Base-by-base conservation (phyloP, 1,140 invertebrate species). In the Zaprionus taronus region DNA sequence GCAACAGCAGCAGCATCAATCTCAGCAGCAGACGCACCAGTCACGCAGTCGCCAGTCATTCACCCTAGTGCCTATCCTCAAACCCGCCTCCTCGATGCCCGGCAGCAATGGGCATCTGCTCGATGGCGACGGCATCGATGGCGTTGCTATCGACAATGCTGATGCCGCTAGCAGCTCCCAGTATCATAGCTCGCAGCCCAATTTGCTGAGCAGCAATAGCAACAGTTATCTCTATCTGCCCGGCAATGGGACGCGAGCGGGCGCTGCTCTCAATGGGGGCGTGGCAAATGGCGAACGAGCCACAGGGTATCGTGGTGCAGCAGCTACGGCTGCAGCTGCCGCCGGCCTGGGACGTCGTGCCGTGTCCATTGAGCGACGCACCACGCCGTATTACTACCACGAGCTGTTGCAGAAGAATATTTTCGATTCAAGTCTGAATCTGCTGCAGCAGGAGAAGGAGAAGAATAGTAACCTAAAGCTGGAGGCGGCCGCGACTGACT, bases 301-400 rank as follows among this genome's bases (percentile, higher is more conserved):
- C 15, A 34, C 36, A 17, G 55, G 65, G 2, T 63, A 75, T 57
- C 73, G 72, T 55, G 55, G 9, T 38, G 24, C 55, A n/a, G 74
- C 24, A 26, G 12, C 60, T n/a, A 26, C 28, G 15, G 62, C 81
- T 22, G 24, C 63, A 34, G 62, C 80, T 24, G 77, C 38, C 44
- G 60, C 79, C 55, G 65, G 83, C 57, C 72, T 67, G 64, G 86
- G 81, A 51, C 74, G 81, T 41, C 83, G 91, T 41, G 68, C 77
- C 20, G 70, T 67, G 20, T 74, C 77, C 22, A 80, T 87, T 28
- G 92, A 93, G 64, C 79, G 79, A 2, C 91, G 92, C 15, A 89
- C 81, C 57, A 93, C 89, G 57, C 91, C 92, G 47, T 93, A 93
- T 63, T 93, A 93, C 72, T 93, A 93, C 69, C 91, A 93, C 65